Evolutionary conservation across 1,140 invertebrate genomes (phyloP).

Genomic region (Ridgeia piscesae): DNA sequence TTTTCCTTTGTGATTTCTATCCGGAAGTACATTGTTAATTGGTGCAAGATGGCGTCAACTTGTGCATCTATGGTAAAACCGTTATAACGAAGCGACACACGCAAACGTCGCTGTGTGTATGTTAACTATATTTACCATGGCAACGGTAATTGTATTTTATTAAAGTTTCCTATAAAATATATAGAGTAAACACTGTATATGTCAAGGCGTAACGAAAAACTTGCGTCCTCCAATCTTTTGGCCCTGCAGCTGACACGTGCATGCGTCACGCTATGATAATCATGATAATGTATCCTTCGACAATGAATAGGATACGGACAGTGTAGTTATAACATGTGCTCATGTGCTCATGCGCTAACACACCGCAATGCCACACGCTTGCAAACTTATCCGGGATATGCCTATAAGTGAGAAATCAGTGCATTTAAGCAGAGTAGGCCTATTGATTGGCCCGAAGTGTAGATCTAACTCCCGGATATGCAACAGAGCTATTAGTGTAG

Average conservation of each 20-base stretch:
- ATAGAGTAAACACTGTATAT: not conserved
- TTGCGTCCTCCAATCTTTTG: not conserved
- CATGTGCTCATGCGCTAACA: not conserved
- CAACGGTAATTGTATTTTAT: not conserved
- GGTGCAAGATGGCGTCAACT: not conserved
- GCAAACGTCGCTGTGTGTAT: not conserved
- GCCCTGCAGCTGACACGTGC: not conserved
- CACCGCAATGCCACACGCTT: not conserved
- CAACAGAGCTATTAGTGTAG: too few relatives aligned
- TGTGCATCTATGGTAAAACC: not conserved
- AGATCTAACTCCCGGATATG: too few relatives aligned
- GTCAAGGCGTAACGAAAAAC: not conserved
- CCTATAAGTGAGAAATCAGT: not conserved
- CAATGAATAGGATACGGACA: not conserved
- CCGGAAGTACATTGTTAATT: not conserved
- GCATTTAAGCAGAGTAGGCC: not conserved
- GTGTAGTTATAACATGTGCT: not conserved
- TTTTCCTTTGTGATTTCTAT: conserved; percentile 6
- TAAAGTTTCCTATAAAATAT: not conserved
- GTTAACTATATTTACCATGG: not conserved
- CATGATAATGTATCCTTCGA: not conserved
- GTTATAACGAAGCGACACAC: not conserved
- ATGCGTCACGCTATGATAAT: not conserved
- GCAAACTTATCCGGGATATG: not conserved
- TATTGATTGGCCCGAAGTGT: not conserved